Conservation (phyloP, 2,113 vertebrate species). For the Podilymbus podiceps region DNA sequence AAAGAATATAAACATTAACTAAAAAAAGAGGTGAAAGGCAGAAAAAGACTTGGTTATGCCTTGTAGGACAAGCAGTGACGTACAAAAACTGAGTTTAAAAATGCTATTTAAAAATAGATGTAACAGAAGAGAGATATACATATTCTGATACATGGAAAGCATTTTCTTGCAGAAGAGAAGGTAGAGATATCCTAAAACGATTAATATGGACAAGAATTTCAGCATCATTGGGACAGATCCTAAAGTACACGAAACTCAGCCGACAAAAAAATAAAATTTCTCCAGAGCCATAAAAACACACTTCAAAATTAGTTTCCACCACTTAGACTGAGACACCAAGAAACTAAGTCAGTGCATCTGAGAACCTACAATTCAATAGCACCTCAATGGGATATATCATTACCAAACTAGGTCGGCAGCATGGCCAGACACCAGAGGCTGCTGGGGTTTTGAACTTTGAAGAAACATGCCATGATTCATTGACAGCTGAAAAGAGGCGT, state of each 20-base stretch:
- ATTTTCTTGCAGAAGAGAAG: neutral
- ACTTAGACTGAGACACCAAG: neutral
- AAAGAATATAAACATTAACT: neutral
- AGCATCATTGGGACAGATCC: neutral
- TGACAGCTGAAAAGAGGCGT: neutral
- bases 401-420: neutral
- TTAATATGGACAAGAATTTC: neutral
- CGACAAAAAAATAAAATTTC: neutral
- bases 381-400: neutral
- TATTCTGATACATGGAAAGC: neutral
- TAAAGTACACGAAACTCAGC: neutral
- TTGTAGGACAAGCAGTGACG: neutral
- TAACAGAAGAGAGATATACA: neutral
- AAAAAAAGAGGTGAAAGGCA: neutral
- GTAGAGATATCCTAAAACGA: neutral
- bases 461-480: neutral
- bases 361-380: neutral
- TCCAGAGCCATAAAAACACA: neutral
- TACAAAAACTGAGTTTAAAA: neutral
- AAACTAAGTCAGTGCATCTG: neutral
- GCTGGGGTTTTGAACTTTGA: rapidly evolving
- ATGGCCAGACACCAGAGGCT: neutral
- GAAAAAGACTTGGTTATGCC: neutral
- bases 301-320: neutral
- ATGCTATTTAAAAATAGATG: neutral